Evolutionary conservation across 2,888 invertebrate species (phyloP), one percentile per base, ranked within the genome.

Genomic region (Scelioninae gen. 1): DNA sequence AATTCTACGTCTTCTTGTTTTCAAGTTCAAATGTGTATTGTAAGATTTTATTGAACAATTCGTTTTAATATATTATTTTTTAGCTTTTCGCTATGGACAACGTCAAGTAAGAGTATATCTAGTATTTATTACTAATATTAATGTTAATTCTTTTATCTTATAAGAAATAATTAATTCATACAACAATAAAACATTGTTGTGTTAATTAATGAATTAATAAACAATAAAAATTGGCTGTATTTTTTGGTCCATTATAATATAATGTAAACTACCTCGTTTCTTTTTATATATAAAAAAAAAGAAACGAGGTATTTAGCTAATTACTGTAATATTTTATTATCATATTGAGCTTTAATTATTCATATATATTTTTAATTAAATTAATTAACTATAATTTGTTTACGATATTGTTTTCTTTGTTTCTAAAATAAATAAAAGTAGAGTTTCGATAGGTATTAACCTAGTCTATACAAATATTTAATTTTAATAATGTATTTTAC

Each of bases 401-500:
- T 40, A 40, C 40, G 10, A 40, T 40, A 11, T 40, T 11, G 4
- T n/a, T 40, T 40, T 6, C 40, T 40, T 40, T 40, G 40, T 40
- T 40, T 40, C 11, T 10, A 10, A 40, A 40, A 11, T 40, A 40
- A 40, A 40, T 40, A 40, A 40, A 47, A 4, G 47, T 5, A 47
- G 11, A 5, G 4, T 40, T 40, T 40, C 11, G 40, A n/a, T n/a
- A 40, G 10, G 10, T 29, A 51, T 51, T 13, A 47, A 13, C 9
- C 5, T 47, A 16, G 9, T 15, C 10, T 16, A 7, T 47, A 47
- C 13, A 47, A 15, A 47, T 47, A 47, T 47, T 15, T 47, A 47
- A 15, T 47, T 47, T 5, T 15, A 49, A 49, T 49, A 23, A 23
- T 49, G 38, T 58, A 58, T 58, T 58, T 58, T 58, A 58, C 23